phyloP scores from a whole-genome alignment of 1,140 invertebrate species.

The Teleogryllus occipitalis region DNA sequence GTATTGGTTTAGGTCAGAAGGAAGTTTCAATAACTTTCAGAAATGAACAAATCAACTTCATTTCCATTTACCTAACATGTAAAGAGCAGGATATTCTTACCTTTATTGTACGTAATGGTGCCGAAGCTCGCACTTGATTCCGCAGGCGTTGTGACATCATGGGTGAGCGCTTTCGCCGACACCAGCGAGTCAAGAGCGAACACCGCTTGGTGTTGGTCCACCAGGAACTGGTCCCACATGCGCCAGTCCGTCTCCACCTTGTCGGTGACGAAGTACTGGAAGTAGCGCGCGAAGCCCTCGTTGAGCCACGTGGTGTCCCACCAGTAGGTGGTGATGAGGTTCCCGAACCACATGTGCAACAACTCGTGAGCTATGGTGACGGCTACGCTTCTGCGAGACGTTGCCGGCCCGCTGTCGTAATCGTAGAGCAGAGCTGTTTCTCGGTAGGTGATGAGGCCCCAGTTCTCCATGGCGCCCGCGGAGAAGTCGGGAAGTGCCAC shows the following conservation, averaged over 20 bases:
- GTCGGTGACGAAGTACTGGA: slow-evolving; percentile 33
- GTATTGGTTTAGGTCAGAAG: too few species aligned
- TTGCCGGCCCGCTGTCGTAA: slow-evolving; percentile 30
- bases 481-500: slow-evolving; percentile 69
- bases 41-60: too few species aligned
- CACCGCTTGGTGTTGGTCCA: slow-evolving; percentile 44
- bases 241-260: slow-evolving; percentile 41
- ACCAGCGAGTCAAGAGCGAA: slow-evolving; percentile 29
- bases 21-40: too few species aligned
- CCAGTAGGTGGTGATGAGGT: slow-evolving; percentile 37
- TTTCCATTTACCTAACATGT: too few species aligned
- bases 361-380: slow-evolving; percentile 45
- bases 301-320: slow-evolving; percentile 47
- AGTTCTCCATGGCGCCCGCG: slow-evolving; percentile 78
- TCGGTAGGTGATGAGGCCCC: slow-evolving; percentile 66
- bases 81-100: slow-evolving; percentile 32
- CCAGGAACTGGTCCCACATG: slow-evolving; percentile 62
- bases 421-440: slow-evolving; percentile 20
- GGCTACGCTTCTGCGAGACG: slow-evolving; percentile 34
- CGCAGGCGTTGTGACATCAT: slow-evolving; percentile 33
- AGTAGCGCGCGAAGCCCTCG: slow-evolving; percentile 46
- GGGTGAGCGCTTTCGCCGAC: slow-evolving; percentile 32
- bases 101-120: slow-evolving; percentile 62
- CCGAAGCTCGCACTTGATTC: slow-evolving; percentile 58
- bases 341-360: slow-evolving; percentile 43